These are phyloP conservation scores for Himalopsyche tibetana DNA, from an alignment of 2,888 invertebrate genomes.

Conservation along the genomic window DNA sequence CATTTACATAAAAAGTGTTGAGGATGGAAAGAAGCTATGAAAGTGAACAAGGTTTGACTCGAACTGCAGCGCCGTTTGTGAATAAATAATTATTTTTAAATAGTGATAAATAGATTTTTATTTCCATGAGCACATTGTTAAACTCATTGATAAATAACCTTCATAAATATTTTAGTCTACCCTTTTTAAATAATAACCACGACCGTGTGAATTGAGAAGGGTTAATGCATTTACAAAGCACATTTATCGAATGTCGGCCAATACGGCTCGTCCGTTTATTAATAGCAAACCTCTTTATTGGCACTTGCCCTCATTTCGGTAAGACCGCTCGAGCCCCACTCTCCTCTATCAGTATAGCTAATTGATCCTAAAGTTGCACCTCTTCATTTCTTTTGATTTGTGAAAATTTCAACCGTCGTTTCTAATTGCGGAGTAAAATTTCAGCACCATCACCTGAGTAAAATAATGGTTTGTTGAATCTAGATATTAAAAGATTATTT, in stretches of 20 bases:
- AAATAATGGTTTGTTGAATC: too few species aligned
- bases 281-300: conserved; percentile 46
- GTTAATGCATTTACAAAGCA: conserved; percentile 24
- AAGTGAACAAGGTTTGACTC: too few species aligned
- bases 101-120: background rate
- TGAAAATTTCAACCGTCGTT: too few species aligned
- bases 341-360: background rate
- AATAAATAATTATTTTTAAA: too few species aligned
- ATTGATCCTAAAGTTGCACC: conserved; percentile 4
- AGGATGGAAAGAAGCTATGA: too few species aligned
- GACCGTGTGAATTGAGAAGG: conserved; percentile 6
- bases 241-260: conserved; percentile 36
- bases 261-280: conserved; percentile 44
- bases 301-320: conserved; percentile 44
- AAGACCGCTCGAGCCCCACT: background rate
- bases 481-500: too few species aligned
- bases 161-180: background rate
- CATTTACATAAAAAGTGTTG: too few species aligned
- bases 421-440: too few species aligned
- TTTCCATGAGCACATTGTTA: background rate
- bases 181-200: background rate
- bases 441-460: too few species aligned
- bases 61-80: too few species aligned
- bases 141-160: background rate
- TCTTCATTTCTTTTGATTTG: background rate